Evolutionary conservation across 1,140 invertebrate species (phyloP), one percentile per base, ranked within the genome.

Genomic region (Macrostomum lignano): DNA sequence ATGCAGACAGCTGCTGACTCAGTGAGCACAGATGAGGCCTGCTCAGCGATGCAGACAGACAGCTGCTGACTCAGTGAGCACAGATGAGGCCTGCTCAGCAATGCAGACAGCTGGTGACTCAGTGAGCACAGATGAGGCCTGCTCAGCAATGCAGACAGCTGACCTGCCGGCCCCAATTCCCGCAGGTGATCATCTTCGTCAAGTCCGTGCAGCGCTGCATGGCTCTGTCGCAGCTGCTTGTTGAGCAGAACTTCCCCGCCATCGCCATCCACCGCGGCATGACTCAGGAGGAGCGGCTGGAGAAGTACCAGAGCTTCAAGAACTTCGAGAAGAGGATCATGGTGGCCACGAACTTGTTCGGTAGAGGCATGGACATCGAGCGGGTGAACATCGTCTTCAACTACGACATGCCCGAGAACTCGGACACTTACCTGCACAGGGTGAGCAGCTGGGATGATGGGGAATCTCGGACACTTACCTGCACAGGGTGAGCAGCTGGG

Each of bases 381-480:
- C 41, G 91, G 58, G 91, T 98, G 0, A 99, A 99, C 55, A 98
- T 99, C 57, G 91, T 99, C 1, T 94, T 98, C 50, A 99, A 99
- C 55, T 99, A 99, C 52, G 91, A 99, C 48, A 96, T 96, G 86
- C 88, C 91, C 5, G 91, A 98, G 62, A 79, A 93, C 62, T 91
- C 86, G 0, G 91, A 99, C 47, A 96, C 88, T 1, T 99, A 98
- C 49, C 62, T 98, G 25, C 91, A 99, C 62, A 67, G 91, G 55
- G 88, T 65, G n/a, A n/a, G n/a, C n/a, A n/a, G n/a, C n/a, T n/a
- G n/a, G n/a, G n/a, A n/a, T n/a, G n/a, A n/a, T n/a, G n/a, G n/a
- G n/a, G n/a, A n/a, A n/a, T n/a, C n/a, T n/a, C n/a, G n/a, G n/a
- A n/a, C n/a, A n/a, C n/a, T n/a, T n/a, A n/a, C n/a, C n/a, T n/a